Evolutionary conservation across 2,113 vertebrate genomes (phyloP), one percentile per base, ranked within the genome.

Genomic region (Zingel zingel): DNA sequence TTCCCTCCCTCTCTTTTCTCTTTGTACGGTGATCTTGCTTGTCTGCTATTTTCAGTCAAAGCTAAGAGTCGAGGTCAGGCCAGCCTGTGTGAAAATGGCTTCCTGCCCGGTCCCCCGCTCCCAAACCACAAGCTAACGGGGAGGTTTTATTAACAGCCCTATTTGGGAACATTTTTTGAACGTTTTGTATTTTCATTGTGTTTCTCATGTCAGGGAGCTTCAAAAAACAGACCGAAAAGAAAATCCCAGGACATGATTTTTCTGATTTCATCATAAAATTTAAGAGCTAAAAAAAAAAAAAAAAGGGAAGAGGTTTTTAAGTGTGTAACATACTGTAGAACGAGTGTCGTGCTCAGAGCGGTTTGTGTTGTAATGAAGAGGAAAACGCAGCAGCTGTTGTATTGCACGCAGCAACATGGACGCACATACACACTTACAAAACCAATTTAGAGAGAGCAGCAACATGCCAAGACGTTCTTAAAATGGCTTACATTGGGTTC

Each of bases 11-110:
- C 43, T 87, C 86, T 70, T 21, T 64, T 77, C 33, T 76, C 82
- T 71, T 50, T 71, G 67, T 39, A 12, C 62, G 79, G 65, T 65
- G 82, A 93, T 90, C 91, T 65, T 83, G 83, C 87, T 87, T 59
- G 87, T 90, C 86, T 94, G 89, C 93, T 94, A 95, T 94, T 95
- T 95, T 89, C 79, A 92, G 94, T 92, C 89, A 76, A 85, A 84
- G 85, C 66, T 65, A 59, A 84, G 91, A 89, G 93, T 81, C 63
- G 84, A 89, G 92, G 78, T 92, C 93, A 91, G 88, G 85, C 86
- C 70, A 93, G 92, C 94, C 93, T 91, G 94, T 92, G 91, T 90
- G 88, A 91, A 94, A 78, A 92, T 93, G 95, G 95, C 95, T 93
- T 88, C 47, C 89, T 77, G 67, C 93, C 91, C 93, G 92, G 77